These are phyloP conservation scores for Gila robusta DNA, from an alignment of 2,797 vertebrate genomes.

Conservation along the genomic window DNA sequence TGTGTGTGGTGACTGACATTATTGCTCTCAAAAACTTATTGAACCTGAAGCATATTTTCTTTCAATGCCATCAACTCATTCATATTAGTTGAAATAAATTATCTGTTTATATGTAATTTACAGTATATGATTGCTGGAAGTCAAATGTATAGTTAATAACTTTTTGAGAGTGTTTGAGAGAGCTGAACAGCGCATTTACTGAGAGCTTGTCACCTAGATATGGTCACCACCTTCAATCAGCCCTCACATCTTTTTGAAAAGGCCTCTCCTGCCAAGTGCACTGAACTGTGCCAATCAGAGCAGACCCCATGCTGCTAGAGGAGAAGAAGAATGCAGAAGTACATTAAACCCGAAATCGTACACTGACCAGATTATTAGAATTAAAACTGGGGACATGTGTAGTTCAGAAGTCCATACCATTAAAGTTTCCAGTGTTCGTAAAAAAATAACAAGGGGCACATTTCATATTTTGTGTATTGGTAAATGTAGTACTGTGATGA, in stretches of 20 bases:
- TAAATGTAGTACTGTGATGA: neutral
- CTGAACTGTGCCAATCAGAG: slow-evolving; percentile 35
- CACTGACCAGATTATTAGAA: neutral
- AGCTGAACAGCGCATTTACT: slow-evolving; percentile 16
- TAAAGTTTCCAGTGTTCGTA: neutral
- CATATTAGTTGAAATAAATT: no score
- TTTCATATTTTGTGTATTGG: neutral
- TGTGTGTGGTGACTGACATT: neutral
- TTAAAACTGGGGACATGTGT: neutral
- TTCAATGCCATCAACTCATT: neutral
- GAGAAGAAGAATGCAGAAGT: neutral
- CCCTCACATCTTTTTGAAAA: slow-evolving; percentile 5
- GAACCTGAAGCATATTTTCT: neutral
- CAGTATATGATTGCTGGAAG: neutral
- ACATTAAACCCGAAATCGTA: no score
- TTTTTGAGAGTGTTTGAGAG: neutral
- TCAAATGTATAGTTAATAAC: neutral
- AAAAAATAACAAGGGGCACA: neutral
- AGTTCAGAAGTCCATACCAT: neutral
- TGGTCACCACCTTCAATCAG: slow-evolving; percentile 34
- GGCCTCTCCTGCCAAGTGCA: slow-evolving; percentile 22
- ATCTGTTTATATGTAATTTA: neutral
- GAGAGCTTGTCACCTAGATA: slow-evolving; percentile 37
- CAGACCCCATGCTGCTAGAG: neutral
- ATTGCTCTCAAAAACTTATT: neutral